Percentiles rank a stretch among this genome's conserved stretches.
Evolutionary conservation across 2,888 invertebrate genomes (phyloP).

Genomic region (Cremastinae sp.): DNA sequence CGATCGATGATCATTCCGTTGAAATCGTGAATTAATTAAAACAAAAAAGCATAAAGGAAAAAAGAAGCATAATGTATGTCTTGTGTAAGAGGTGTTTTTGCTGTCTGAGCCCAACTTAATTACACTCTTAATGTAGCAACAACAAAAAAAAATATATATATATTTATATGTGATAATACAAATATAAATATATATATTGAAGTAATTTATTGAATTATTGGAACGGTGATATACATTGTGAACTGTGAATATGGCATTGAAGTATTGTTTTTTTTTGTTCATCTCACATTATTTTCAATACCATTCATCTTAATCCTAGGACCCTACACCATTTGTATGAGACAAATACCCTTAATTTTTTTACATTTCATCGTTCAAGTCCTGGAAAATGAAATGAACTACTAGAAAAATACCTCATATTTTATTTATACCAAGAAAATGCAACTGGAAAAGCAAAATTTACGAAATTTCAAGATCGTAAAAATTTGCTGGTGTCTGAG

Average conservation of each 20-base stretch:
- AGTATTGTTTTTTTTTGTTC: constrained; percentile 24
- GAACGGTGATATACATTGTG: constrained; percentile 50
- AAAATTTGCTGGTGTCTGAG: too few relatives aligned
- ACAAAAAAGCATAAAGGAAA: constrained; percentile 1
- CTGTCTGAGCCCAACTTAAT: constrained; percentile 63
- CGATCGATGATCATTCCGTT: constrained; percentile 56
- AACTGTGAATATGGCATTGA: constrained; percentile 2
- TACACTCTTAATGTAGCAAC: constrained; percentile 45
- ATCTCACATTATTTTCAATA: constrained; percentile 16
- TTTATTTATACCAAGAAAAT: too few relatives aligned
- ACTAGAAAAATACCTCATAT: too few relatives aligned
- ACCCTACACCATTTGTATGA: too few relatives aligned
- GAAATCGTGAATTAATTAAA: constrained; percentile 44
- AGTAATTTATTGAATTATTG: constrained; percentile 41
- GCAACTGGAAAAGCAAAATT: too few relatives aligned
- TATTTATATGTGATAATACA: constrained; percentile 28
- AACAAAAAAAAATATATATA: constrained; percentile 15
- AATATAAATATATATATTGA: constrained; percentile 28
- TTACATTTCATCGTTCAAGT: too few relatives aligned
- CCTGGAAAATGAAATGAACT: too few relatives aligned
- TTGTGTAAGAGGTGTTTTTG: constrained; percentile 59
- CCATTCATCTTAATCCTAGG: too few relatives aligned
- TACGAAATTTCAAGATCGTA: too few relatives aligned
- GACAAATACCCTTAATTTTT: too few relatives aligned
- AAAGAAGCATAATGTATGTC: constrained; percentile 54